Evolutionary conservation across 2,797 vertebrate species (phyloP), one percentile per base, ranked within the genome.

Genomic region (Protonibea diacanthus): DNA sequence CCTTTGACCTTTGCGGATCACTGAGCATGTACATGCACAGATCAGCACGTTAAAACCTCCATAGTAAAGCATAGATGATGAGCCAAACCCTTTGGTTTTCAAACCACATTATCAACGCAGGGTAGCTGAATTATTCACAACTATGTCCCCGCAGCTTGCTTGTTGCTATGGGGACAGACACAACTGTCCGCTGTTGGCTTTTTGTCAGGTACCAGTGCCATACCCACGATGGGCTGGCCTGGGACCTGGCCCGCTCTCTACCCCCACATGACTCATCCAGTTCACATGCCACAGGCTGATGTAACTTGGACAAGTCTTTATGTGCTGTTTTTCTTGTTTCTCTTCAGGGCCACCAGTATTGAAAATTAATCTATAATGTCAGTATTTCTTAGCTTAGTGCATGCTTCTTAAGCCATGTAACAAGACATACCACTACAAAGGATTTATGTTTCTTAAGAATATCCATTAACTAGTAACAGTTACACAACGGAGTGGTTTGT

Each of bases 91-190:
- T 89, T 88, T 83, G 82, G 44, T 83, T 82, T 86, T 74, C 72
- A 80, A 45, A 84, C 79, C 81, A 73, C 66, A 70, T 73, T 60
- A 83, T 78, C 76, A 81, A 52, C 63, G 58, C 52, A 33, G 55
- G 61, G 47, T 67, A 56, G 76, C 74, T 84, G 76, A 73, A 59
- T 45, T 57, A 53, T 77, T 87, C 40, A 63, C 84, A 80, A 57
- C 73, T 81, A 76, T 82, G 77, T 88, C 62, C 76, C 59, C 65
- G 57, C 76, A 44, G 80, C 80, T 80, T 76, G 52, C 55, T 63
- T 8, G 89, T 94, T 91, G 86, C 87, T 71, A 87, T 90, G 74
- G 91, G 52, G 75, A 90, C 83, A 91, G 91, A 94, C 91, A 94
- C 84, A 92, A 92, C 89, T 76, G 74, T 88, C 80, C 68, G 9